phyloP scores from a whole-genome alignment of 1,140 invertebrate species.

The Tetraneura akinire region DNA sequence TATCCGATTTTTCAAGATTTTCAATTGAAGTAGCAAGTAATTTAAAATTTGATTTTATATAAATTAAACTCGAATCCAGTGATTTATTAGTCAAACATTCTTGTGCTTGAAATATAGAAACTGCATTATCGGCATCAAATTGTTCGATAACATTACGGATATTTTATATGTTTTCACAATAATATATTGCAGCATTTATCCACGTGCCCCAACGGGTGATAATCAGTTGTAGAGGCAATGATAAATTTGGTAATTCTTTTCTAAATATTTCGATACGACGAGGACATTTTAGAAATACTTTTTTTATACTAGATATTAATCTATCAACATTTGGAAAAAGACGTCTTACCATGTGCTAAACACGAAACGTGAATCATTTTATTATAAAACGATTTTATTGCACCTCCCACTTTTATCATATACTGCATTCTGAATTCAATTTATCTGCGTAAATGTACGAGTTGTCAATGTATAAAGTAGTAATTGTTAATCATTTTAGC shows the following conservation, averaged over 20 bases:
- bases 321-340: no score
- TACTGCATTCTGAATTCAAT: no score
- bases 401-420: no score
- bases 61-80: constrained; percentile 10
- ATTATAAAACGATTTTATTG: no score
- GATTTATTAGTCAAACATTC: background rate
- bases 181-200: constrained; percentile 7
- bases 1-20: constrained; percentile 3
- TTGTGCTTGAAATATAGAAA: background rate
- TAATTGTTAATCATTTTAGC: no score
- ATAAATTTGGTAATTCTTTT: background rate
- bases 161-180: background rate
- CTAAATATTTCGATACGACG: background rate
- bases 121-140: constrained; percentile 6
- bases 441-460: no score
- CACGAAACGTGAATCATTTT: no score
- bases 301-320: no score
- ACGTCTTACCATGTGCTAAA: no score
- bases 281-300: background rate
- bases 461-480: no score
- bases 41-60: constrained; percentile 13
- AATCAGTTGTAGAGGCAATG: background rate
- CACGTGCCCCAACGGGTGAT: background rate
- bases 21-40: background rate
- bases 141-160: constrained; percentile 6